Evolutionary conservation across 1,140 invertebrate genomes (phyloP), one percentile per base, ranked within the genome.

Genomic region (Elymnias hypermnestra): DNA sequence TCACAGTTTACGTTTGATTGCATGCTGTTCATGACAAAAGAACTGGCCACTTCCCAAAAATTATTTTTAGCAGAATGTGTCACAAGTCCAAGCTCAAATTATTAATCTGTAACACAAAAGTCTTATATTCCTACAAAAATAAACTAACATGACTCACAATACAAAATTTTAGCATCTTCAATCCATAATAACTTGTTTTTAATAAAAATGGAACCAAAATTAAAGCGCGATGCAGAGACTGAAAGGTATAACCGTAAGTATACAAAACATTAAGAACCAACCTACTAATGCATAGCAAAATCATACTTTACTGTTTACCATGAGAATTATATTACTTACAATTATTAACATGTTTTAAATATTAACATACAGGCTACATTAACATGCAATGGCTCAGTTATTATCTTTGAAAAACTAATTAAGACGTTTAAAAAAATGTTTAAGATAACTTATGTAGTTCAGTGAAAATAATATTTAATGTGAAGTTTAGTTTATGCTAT

Each of bases 11-110:
- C 63, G 63, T 75, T 58, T 67, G 57, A 61, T 72, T 71, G 52
- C 51, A 70, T 59, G 62, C 61, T 65, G 73, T 66, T 67, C 76
- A 79, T 81, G 66, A 77, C 68, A 78, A 73, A 74, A 63, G 53
- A 73, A 81, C 76, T 83, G 79, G 75, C 79, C 63, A 60, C 57
- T 83, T 67, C 60, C 70, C 76, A 83, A 76, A 59, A 67, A 65
- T 70, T 78, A 78, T 81, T 79, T 81, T 67, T 72, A 72, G 72
- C 52, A 57, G 47, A 70, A 73, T 72, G 59, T 72, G 74, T 78
- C 74, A 83, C 70, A 53, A 52, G 53, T 66, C 38, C 44, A 58
- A 63, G 48, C 51, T 50, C 41, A 65, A 59, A 66, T 66, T 70
- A 72, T 68, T 63, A 59, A 66, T 67, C 71, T 72, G 66, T 65